Evolutionary conservation across 2,888 invertebrate species (phyloP), one percentile per base, ranked within the genome.

Genomic region (Drosophila suboccidentalis): DNA sequence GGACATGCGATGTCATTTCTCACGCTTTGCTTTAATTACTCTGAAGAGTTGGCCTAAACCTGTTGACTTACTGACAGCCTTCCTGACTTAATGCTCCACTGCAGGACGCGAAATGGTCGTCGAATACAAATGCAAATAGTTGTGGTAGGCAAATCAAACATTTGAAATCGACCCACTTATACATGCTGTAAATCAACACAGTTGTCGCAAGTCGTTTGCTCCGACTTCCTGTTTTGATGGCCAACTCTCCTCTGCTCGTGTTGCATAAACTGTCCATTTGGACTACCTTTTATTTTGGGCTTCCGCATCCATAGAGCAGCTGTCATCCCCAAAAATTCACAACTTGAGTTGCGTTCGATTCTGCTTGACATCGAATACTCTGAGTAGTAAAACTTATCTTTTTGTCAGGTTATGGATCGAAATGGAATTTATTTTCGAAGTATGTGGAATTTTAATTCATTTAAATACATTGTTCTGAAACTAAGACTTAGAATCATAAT

Each of bases 191-290:
- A 5, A 22, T 22, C 22, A 22, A 22, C 44, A 54, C 26, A 6
- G 29, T 10, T 19, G 38, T 36, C 9, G 38, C 55, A 46, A 75
- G 39, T 64, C 60, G 15, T 29, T 41, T 50, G 11, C 34, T 46
- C 29, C 50, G 67, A 88, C 82, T 82, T 82, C 89, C 89, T 73
- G 82, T 43, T 84, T 53, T 43, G 46, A n/a, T 22, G n/a, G 44
- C 29, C 29, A 29, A 32, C n/a, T 39, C 38, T 29, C 15, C 62
- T 60, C 15, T 19, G 5, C 26, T 26, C 26, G 26, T 26, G 49
- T 72, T 84, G 73, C 81, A 72, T 81, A 81, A 57, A 51, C 53
- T 51, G 61, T 68, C 55, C 22, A 71, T 70, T 71, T 69, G 41
- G 57, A 2, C 32, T 72, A 54, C 54, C 43, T 47, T 29, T 50